Percentiles rank a stretch among this genome's conserved stretches.
phyloP scores from a whole-genome alignment of 2,888 invertebrate species.

The Morpho helenor region DNA sequence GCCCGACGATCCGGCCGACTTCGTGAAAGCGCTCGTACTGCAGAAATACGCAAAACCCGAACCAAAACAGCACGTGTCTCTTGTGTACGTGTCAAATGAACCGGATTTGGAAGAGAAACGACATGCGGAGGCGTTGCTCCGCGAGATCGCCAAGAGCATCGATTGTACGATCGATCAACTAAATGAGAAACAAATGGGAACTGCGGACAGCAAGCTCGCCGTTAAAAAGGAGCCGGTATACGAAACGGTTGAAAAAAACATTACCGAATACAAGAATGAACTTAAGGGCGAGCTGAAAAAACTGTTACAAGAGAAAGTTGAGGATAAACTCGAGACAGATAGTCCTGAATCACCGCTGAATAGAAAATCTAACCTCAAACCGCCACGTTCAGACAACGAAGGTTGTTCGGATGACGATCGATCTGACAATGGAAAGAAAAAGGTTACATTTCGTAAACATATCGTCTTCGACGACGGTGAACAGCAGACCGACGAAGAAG shows the following conservation, averaged over 20 bases:
- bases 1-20: slow-evolving; percentile 54
- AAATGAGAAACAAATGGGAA: slow-evolving; percentile 58
- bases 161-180: slow-evolving; percentile 64
- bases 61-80: slow-evolving; percentile 62
- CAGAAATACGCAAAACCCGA: slow-evolving; percentile 64
- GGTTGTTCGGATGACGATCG: slow-evolving; percentile 68
- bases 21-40: slow-evolving; percentile 66
- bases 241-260: slow-evolving; percentile 38
- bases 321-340: slow-evolving; percentile 29
- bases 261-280: slow-evolving; percentile 52
- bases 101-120: slow-evolving; percentile 59
- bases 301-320: slow-evolving; percentile 37
- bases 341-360: slow-evolving; percentile 45
- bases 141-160: slow-evolving; percentile 67
- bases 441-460: slow-evolving; percentile 69
- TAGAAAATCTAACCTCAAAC: slow-evolving; percentile 67
- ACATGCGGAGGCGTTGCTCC: slow-evolving; percentile 64
- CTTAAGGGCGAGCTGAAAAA: slow-evolving; percentile 57
- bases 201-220: slow-evolving; percentile 46
- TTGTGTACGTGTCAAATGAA: slow-evolving; percentile 61
- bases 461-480: slow-evolving; percentile 76
- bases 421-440: slow-evolving; percentile 66
- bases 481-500: slow-evolving; percentile 67
- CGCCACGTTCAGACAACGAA: slow-evolving; percentile 62
- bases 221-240: slow-evolving; percentile 41